Evolutionary conservation across 1,140 invertebrate species (phyloP).

Genomic region (Telenomus remus): DNA sequence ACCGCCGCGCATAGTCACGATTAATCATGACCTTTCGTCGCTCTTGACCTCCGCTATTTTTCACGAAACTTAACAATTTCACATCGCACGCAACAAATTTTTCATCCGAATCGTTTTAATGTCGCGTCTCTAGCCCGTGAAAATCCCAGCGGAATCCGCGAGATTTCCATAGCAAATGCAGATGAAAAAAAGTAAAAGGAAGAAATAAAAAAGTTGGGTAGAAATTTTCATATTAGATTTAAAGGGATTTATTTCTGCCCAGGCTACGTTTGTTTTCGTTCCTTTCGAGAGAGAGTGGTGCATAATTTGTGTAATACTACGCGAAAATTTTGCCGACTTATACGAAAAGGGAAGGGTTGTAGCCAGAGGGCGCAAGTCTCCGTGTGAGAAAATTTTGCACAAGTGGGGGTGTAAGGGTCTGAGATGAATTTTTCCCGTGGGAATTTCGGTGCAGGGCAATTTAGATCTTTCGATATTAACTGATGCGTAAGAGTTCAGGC

Average conservation of each 20-base stretch:
- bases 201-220: slow-evolving; percentile 10
- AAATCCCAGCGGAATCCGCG: slow-evolving; percentile 32
- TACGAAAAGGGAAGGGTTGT: slow-evolving; percentile 1
- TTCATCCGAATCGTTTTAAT: slow-evolving; percentile 22
- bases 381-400: too few species aligned
- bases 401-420: too few species aligned
- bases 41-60: slow-evolving; percentile 5
- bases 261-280: slow-evolving; percentile 17
- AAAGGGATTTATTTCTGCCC: slow-evolving; percentile 42
- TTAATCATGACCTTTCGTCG: slow-evolving; percentile 48
- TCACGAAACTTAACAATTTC: background rate
- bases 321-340: slow-evolving; percentile 10
- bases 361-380: background rate
- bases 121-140: slow-evolving; percentile 22
- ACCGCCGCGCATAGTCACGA: slow-evolving; percentile 33
- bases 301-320: slow-evolving; percentile 31
- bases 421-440: slow-evolving; percentile 27
- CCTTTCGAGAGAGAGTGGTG: slow-evolving; percentile 1
- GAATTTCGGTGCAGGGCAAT: slow-evolving; percentile 17
- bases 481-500: slow-evolving; percentile 1
- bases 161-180: slow-evolving; percentile 43
- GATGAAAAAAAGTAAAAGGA: slow-evolving; percentile 12
- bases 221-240: slow-evolving; percentile 56
- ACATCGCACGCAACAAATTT: slow-evolving; percentile 30
- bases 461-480: slow-evolving; percentile 25